Conservation (phyloP, 2,113 vertebrate genomes). For the Nibea albiflora region DNA sequence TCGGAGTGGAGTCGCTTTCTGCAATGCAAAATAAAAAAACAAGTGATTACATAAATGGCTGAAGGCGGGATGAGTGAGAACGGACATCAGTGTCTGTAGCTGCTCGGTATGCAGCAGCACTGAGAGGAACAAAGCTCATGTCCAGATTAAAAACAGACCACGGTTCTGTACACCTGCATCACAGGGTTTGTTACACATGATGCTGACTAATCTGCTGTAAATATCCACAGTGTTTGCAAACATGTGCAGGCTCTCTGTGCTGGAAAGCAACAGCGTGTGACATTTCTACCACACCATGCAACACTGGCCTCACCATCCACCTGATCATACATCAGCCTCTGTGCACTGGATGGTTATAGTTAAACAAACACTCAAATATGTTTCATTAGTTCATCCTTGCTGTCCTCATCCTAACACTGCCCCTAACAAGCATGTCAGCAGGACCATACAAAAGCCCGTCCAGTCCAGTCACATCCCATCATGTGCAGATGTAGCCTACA, state of each 20-base stretch:
- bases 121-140: neutral
- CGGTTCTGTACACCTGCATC: neutral
- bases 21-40: conserved; percentile 46
- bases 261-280: too few relatives aligned
- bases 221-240: neutral
- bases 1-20: conserved; percentile 29
- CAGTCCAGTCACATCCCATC: conserved; percentile 44
- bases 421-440: neutral
- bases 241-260: neutral
- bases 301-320: too few relatives aligned
- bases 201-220: neutral
- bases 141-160: neutral
- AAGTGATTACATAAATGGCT: conserved; percentile 70
- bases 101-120: neutral
- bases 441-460: conserved; percentile 1
- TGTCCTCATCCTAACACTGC: neutral
- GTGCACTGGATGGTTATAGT: neutral
- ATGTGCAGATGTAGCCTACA: conserved; percentile 26
- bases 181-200: neutral
- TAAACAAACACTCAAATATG: neutral
- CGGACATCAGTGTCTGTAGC: neutral
- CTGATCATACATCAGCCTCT: too few relatives aligned
- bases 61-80: conserved; percentile 36
- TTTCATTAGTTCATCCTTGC: neutral
- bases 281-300: too few relatives aligned